Base-by-base conservation (phyloP, 2,888 invertebrate genomes). In the Hermaeophaga mercurialis region DNA sequence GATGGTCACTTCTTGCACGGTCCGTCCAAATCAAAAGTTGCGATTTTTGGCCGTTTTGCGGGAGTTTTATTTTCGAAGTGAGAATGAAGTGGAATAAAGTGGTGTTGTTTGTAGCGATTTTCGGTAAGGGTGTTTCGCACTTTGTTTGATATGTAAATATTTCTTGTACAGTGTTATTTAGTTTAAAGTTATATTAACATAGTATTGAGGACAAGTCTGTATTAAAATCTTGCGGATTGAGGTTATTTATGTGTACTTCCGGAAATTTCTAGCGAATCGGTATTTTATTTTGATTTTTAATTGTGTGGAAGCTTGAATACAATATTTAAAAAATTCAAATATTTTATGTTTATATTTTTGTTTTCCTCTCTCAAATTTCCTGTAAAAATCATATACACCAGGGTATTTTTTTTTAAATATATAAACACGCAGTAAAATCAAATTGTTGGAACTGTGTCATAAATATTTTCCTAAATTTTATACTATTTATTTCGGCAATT, bases 21-120 rank as follows among this genome's bases (percentile, higher is more conserved):
- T 33, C 31, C 18, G 31, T 39, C 11, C 39, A 38, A 39, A 46
- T 45, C 14, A 33, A 31, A 28, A 47, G 26, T 41, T 50, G 26
- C 22, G 8, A 47, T 43, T 44, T 34, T 18, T 15, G 34, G 28
- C 22, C 39, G 33, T 44, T 43, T 41, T 41, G 34, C 33, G 56
- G 54, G 39, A 39, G 50, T 56, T 55, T 52, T 24, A 43, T 53
- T 58, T 56, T 46, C 18, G 36, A 55, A 60, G 62, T 62, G 62
- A 64, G 54, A 50, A 71, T 71, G 71, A 67, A 63, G 69, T 70
- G 66, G 56, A 57, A 66, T 36, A 64, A 64, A 64, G 39, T 68
- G 44, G 61, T 70, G 52, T 63, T 71, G 41, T 70, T 70, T 58
- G 62, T 70, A 45, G 64, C 67, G 4, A 64, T 70, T 55, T 68